Evolutionary conservation across 2,888 invertebrate genomes (phyloP), one percentile per base, ranked within the genome.

Genomic region (Yponomeuta cagnagella): DNA sequence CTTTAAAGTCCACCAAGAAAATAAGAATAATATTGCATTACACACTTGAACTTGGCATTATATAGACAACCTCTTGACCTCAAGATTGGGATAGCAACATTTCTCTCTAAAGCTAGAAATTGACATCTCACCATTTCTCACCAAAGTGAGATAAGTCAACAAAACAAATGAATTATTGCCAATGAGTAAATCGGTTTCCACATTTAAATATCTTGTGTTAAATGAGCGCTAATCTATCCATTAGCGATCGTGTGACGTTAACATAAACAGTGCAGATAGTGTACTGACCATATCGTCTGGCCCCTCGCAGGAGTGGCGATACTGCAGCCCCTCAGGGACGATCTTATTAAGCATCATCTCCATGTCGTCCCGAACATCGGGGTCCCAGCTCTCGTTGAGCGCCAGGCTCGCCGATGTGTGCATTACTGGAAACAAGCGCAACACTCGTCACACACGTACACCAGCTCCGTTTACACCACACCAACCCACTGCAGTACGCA

Each of bases 281-380:
- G 30, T 65, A 80, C 93, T 94, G 90, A 98, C 98, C 98, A 99
- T 99, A 89, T 99, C 98, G 90, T 99, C 99, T 76, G 98, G 98
- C 77, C 99, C 99, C 94, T 99, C 99, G 92, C 98, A 98, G 75
- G 97, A 97, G 93, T 99, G 99, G 90, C 97, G 95, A 90, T 98
- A 99, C 81, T 97, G 97, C 92, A 98, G 94, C 82, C 97, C 98
- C 95, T 99, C 98, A 88, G 98, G 98, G 92, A 99, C 97, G 92
- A 99, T 97, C 95, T 98, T 98, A 93, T 98, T 98, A 90, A 99
- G 94, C 97, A 99, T 98, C 98, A 98, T 98, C 93, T 99, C 98
- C 98, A 98, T 98, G 88, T 99, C 99, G 87, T 98, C 98, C 92
- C 98, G 95, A 74, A 98, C 98, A 91, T 98, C 97, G 76, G 98